Conservation (phyloP, 1,140 invertebrate species). For the Oedothorax gibbosus region DNA sequence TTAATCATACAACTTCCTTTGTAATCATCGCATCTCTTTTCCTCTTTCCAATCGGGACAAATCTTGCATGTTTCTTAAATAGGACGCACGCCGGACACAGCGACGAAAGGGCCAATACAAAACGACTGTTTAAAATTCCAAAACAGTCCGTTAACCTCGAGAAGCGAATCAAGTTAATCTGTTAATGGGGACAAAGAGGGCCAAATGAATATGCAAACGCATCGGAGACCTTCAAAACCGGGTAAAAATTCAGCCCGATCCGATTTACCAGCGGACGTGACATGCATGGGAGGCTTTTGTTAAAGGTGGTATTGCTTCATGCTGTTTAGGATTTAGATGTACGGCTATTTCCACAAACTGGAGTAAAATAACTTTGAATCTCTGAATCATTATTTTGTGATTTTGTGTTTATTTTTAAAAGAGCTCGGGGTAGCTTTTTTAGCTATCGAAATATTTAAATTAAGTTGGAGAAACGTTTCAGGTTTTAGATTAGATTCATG, state of each 20-base stretch:
- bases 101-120: constrained; percentile 46
- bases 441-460: too few relatives aligned
- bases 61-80: constrained; percentile 39
- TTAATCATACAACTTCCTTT: too few relatives aligned
- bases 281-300: constrained; percentile 35
- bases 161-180: constrained; percentile 58
- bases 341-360: constrained; percentile 18
- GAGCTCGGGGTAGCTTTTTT: too few relatives aligned
- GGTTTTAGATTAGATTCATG: too few relatives aligned
- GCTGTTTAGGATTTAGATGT: constrained; percentile 37
- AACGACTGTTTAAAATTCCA: constrained; percentile 58
- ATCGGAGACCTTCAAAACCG: background rate
- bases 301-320: background rate
- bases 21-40: too few relatives aligned
- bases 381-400: constrained; percentile 21
- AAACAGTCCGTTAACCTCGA: constrained; percentile 56
- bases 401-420: background rate
- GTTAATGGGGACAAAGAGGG: constrained; percentile 58
- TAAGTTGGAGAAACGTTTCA: too few relatives aligned
- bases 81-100: constrained; percentile 8
- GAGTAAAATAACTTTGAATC: background rate
- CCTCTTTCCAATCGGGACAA: background rate
- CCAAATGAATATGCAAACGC: constrained; percentile 59
- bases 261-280: constrained; percentile 40
- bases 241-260: constrained; percentile 44